Base-by-base conservation (phyloP, 2,113 vertebrate species). In the Nycticorax nycticorax region DNA sequence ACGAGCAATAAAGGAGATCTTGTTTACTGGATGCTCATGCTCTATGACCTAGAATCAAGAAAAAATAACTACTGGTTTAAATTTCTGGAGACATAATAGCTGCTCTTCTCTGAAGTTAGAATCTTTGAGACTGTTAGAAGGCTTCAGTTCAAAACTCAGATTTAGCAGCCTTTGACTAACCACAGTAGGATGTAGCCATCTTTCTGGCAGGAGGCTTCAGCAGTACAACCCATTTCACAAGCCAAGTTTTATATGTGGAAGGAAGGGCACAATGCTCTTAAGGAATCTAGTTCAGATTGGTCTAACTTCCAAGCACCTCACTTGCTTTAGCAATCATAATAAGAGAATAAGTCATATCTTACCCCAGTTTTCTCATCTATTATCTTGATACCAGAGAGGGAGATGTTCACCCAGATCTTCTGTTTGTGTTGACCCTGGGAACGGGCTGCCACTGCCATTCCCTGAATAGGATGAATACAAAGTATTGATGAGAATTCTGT, bases 341-440 rank as follows among this genome's bases (percentile, higher is more conserved):
- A 82, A 68, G 27, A 82, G 9, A 64, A 2, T 9, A 48, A 37
- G 7, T 78, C 3, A 22, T 74, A 86, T 98, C 99, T 99, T 97
- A 99, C 99, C 96, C 99, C 99, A 5, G 99, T 99, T 98, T 99
- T 99, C 90, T 99, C 99, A 47, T 99, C 99, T 53, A 99, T 98
- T 93, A 99, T 99, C 97, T 99, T 99, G 96, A 99, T 99, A 37
- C 99, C 99, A 24, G 98, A 98, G 85, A 99, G 98, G 50, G 99
- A 99, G 85, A 99, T 99, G 97, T 99, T 99, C 94, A 99, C 89
- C 98, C 98, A 99, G 91, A 99, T 99, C 96, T 98, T 98, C 96
- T 99, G 99, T 89, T 99, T 99, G 98, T 99, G 99, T 41, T 99
- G 99, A 79, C 99, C 99, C 77, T 99, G 99, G 83, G 99, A 99